A percentile compares a stretch with the other conserved stretches of the same genome.
These are phyloP conservation scores for Atta colombica DNA, from an alignment of 1,140 invertebrate genomes.

Conservation along the genomic window DNA sequence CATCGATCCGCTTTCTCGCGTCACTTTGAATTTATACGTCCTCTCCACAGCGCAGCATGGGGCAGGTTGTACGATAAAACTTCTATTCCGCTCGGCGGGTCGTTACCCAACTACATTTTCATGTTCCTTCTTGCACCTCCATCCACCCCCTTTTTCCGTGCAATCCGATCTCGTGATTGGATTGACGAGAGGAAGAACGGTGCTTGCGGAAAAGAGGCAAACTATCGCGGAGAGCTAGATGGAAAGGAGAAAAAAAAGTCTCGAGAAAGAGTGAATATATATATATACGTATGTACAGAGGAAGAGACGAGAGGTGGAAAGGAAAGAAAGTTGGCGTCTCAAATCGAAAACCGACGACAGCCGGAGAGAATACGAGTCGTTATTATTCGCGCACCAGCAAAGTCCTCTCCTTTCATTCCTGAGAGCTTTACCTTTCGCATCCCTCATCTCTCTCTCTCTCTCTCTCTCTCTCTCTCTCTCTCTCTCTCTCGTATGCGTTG, in stretches of 20 bases:
- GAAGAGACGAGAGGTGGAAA: not conserved
- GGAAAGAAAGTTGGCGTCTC: slow-evolving; percentile 52
- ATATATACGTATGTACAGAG: not conserved
- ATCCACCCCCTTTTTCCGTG: slow-evolving; percentile 19
- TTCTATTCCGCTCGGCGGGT: slow-evolving; percentile 60
- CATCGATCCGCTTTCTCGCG: slow-evolving; percentile 66
- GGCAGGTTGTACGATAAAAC: slow-evolving; percentile 64
- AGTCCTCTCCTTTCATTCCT: slow-evolving; percentile 63
- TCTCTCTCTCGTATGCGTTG: not conserved
- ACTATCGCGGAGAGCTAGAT: not conserved
- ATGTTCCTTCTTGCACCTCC: slow-evolving; percentile 18
- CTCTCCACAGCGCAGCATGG: slow-evolving; percentile 20
- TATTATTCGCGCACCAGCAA: slow-evolving; percentile 77
- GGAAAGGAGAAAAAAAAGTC: slow-evolving; percentile 9
- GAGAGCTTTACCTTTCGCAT: slow-evolving; percentile 62
- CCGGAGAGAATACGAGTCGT: slow-evolving; percentile 73
- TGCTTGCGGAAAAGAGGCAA: slow-evolving; percentile 44
- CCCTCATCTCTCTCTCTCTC: not conserved
- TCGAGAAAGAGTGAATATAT: slow-evolving; percentile 11
- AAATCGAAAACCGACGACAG: slow-evolving; percentile 70
- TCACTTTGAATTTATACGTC: slow-evolving; percentile 65
- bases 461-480: not conserved
- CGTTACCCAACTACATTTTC: slow-evolving; percentile 64
- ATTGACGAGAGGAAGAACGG: slow-evolving; percentile 58
- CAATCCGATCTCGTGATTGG: slow-evolving; percentile 64